These are phyloP conservation scores for Drosophila multiciliata DNA, from an alignment of 2,888 invertebrate genomes.

Conservation along the genomic window DNA sequence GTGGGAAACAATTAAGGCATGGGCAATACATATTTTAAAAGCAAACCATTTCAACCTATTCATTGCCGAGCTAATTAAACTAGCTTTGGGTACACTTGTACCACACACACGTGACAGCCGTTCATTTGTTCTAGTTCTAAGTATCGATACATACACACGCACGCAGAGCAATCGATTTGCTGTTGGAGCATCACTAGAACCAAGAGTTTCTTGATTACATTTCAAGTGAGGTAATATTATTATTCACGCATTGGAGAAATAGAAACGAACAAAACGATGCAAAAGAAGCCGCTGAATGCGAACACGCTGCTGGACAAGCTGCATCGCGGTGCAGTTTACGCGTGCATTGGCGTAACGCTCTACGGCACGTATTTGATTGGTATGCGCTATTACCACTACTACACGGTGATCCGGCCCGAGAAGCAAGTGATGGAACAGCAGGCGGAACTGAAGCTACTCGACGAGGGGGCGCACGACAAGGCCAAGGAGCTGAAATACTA, in stretches of 20 bases:
- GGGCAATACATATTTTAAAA: too few relatives aligned
- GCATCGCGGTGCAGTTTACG: slow-evolving; percentile 86
- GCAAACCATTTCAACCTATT: too few relatives aligned
- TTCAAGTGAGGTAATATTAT: slow-evolving; percentile 21
- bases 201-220: slow-evolving; percentile 8
- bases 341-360: slow-evolving; percentile 86
- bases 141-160: slow-evolving; percentile 1
- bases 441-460: slow-evolving; percentile 85
- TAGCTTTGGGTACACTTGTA: neutral
- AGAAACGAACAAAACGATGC: slow-evolving; percentile 66
- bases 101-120: neutral
- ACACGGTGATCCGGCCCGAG: slow-evolving; percentile 86
- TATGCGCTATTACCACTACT: slow-evolving; percentile 85
- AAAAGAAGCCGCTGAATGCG: slow-evolving; percentile 78
- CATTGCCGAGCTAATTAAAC: neutral
- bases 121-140: neutral
- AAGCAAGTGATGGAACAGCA: slow-evolving; percentile 83
- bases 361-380: slow-evolving; percentile 86
- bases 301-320: slow-evolving; percentile 85
- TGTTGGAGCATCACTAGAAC: slow-evolving; percentile 25
- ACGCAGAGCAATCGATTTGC: slow-evolving; percentile 21
- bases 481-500: slow-evolving; percentile 83
- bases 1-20: neutral
- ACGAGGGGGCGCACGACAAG: slow-evolving; percentile 85
- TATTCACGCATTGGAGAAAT: neutral